Conservation (phyloP, 1,140 invertebrate species). For the Zophobas atratus region DNA sequence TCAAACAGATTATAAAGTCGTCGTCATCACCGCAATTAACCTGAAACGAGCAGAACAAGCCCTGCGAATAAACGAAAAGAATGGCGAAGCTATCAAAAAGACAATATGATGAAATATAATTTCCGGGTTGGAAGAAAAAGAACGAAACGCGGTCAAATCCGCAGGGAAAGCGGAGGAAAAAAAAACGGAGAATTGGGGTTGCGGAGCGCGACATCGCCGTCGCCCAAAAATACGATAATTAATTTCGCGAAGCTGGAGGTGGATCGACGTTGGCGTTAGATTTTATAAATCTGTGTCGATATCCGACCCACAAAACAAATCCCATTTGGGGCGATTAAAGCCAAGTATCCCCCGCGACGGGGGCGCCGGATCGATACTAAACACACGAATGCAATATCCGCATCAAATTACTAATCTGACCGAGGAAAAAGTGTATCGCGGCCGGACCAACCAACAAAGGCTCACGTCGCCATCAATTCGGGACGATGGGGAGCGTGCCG, state of each 20-base stretch:
- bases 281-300: conserved; percentile 20
- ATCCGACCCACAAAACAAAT: conserved; percentile 20
- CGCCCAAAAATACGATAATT: conserved; percentile 7
- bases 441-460: conserved; percentile 20
- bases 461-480: conserved; percentile 36
- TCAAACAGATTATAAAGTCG: no score
- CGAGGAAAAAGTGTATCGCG: conserved; percentile 33
- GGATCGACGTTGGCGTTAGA: neutral
- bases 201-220: neutral
- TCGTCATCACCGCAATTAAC: conserved; percentile 15
- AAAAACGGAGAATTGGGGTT: neutral
- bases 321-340: conserved; percentile 2
- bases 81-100: conserved; percentile 14
- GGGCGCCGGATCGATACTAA: conserved; percentile 21
- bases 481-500: conserved; percentile 22
- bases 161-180: neutral
- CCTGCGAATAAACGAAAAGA: neutral
- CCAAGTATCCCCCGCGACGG: conserved; percentile 9
- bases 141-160: neutral
- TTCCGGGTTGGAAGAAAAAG: neutral
- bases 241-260: neutral
- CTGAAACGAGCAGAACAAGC: conserved; percentile 16
- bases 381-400: conserved; percentile 38
- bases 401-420: conserved; percentile 39
- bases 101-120: conserved; percentile 17